Evolutionary conservation across 2,113 vertebrate species (phyloP).

Genomic region (Machaerirhynchus nigripectus): DNA sequence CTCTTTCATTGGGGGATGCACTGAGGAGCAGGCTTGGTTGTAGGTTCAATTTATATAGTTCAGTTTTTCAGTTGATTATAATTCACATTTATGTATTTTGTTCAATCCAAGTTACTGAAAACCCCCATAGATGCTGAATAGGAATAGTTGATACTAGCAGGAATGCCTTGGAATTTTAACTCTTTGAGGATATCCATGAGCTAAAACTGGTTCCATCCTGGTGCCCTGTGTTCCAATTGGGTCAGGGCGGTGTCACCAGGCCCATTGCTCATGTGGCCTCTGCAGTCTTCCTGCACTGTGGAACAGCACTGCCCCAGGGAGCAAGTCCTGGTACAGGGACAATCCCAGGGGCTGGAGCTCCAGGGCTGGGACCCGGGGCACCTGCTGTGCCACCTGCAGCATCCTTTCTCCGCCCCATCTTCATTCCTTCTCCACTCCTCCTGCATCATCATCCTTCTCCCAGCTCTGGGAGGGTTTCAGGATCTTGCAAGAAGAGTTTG

Average conservation of each 20-base stretch:
- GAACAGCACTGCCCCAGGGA: background rate
- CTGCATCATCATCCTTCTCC: background rate
- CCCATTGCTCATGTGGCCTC: accelerated
- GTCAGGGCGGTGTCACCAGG: background rate
- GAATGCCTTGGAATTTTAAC: background rate
- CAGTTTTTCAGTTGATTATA: background rate
- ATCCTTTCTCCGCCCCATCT: background rate
- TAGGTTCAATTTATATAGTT: background rate
- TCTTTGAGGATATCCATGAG: background rate
- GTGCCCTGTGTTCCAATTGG: accelerated
- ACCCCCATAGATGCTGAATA: background rate
- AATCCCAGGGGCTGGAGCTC: accelerated
- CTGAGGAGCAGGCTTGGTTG: background rate
- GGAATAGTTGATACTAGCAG: background rate
- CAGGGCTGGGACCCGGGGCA: background rate
- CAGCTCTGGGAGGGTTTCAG: background rate
- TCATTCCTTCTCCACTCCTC: background rate
- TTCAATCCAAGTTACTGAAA: background rate
- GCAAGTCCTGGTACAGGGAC: accelerated
- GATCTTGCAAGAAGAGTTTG: background rate
- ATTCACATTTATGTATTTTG: background rate
- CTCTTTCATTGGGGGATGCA: background rate
- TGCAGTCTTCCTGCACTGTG: background rate
- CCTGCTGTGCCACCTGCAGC: accelerated
- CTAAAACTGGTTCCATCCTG: background rate